Conservation (phyloP, 2,888 invertebrate genomes). For the Sympetrum striolatum region DNA sequence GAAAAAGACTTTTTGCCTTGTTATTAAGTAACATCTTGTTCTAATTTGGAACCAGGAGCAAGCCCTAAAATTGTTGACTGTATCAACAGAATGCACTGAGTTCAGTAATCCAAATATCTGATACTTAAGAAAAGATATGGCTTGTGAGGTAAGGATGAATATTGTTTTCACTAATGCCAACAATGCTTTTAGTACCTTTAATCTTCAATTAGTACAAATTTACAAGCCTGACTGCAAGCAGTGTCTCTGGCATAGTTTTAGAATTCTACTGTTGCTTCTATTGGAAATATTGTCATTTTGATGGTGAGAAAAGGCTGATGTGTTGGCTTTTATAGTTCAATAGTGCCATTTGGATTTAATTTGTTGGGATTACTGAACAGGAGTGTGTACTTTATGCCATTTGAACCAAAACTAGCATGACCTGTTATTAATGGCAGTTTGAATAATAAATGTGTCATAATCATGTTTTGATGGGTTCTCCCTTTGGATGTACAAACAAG, state of each 20-base stretch:
- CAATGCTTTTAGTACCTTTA: conserved; percentile 38
- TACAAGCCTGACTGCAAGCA: conserved; percentile 40
- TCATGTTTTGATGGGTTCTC: conserved; percentile 35
- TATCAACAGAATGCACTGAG: conserved; percentile 38
- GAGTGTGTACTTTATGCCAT: conserved; percentile 2
- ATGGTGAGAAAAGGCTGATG: conserved; percentile 24
- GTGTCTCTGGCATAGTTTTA: conserved; percentile 35
- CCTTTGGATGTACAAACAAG: conserved; percentile 34
- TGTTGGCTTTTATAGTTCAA: conserved; percentile 36
- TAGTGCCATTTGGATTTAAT: conserved; percentile 36
- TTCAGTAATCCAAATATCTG: conserved; percentile 42
- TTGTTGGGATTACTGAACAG: conserved; percentile 40
- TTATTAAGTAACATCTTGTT: conserved; percentile 26
- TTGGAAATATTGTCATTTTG: conserved; percentile 10
- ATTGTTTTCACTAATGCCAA: conserved; percentile 15
- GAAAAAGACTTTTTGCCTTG: conserved; percentile 33
- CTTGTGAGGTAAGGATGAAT: conserved; percentile 19
- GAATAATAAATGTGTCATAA: conserved; percentile 33
- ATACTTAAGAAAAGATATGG: conserved; percentile 39
- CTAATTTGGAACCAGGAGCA: conserved; percentile 35
- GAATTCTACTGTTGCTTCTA: conserved; percentile 7
- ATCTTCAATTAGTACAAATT: conserved; percentile 38
- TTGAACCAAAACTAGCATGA: conserved; percentile 35
- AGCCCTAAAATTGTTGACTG: conserved; percentile 36
- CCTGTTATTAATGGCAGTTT: conserved; percentile 21